Conservation (phyloP, 2,113 vertebrate genomes). For the Anoura caudifer region DNA sequence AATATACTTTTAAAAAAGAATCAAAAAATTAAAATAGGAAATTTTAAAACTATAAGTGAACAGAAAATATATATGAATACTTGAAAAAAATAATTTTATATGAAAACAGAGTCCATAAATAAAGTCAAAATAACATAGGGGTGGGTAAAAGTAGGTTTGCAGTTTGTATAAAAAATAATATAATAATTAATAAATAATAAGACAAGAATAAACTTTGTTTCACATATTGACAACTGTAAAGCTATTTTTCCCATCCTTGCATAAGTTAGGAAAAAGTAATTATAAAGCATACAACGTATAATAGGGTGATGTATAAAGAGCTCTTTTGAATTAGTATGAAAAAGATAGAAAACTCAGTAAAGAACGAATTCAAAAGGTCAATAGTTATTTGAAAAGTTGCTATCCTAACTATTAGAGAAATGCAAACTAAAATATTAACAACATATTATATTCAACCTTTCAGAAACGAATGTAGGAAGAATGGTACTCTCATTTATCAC, state of each 20-base stretch:
- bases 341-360: background rate
- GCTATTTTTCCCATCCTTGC: background rate
- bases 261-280: background rate
- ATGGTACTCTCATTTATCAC: background rate
- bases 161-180: background rate
- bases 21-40: background rate
- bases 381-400: background rate
- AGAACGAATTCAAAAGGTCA: background rate
- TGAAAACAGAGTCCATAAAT: background rate
- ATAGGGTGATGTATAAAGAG: background rate
- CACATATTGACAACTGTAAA: background rate
- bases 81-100: background rate
- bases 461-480: background rate
- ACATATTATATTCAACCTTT: background rate
- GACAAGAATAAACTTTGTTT: background rate
- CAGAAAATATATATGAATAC: background rate
- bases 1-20: too few relatives aligned
- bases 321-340: background rate
- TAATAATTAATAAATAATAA: background rate
- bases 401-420: background rate
- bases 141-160: background rate
- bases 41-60: background rate
- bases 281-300: background rate
- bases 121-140: background rate
- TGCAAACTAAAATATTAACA: constrained; percentile 17